Percentiles rank a stretch among this genome's conserved stretches.
phyloP scores from a whole-genome alignment of 2,888 invertebrate genomes.

The Limulus polyphemus region DNA sequence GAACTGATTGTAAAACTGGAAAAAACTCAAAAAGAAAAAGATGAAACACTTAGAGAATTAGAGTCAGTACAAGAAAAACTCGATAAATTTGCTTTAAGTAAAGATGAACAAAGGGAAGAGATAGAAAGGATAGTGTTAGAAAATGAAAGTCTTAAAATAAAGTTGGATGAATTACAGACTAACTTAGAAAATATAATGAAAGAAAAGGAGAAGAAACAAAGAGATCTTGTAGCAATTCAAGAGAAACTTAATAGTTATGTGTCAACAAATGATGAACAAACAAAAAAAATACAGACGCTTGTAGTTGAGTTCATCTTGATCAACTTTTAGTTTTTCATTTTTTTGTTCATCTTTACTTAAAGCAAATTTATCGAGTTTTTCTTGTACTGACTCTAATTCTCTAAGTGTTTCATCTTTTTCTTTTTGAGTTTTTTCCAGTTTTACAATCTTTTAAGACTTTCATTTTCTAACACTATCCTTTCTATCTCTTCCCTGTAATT shows the following conservation, averaged over 20 bases:
- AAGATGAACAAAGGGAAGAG: conserved; percentile 75
- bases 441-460: too few species aligned
- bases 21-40: conserved; percentile 75
- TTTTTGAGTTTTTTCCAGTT: too few species aligned
- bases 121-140: conserved; percentile 69
- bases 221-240: conserved; percentile 71
- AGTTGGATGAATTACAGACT: conserved; percentile 64
- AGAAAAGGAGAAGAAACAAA: conserved; percentile 68
- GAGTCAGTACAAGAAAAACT: conserved; percentile 79
- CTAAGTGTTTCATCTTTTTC: too few species aligned
- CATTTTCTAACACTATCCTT: too few species aligned
- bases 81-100: conserved; percentile 36
- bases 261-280: too few species aligned
- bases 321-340: too few species aligned
- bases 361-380: too few species aligned
- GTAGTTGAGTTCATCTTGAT: too few species aligned
- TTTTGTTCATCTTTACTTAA: too few species aligned
- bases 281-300: too few species aligned
- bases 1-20: conserved; percentile 60
- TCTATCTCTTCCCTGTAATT: too few species aligned
- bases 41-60: conserved; percentile 76
- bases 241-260: conserved; percentile 66
- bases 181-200: conserved; percentile 68
- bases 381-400: too few species aligned
- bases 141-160: conserved; percentile 64